Evolutionary conservation across 2,888 invertebrate genomes (phyloP), one percentile per base, ranked within the genome.

Genomic region (Nomada hirtipes): DNA sequence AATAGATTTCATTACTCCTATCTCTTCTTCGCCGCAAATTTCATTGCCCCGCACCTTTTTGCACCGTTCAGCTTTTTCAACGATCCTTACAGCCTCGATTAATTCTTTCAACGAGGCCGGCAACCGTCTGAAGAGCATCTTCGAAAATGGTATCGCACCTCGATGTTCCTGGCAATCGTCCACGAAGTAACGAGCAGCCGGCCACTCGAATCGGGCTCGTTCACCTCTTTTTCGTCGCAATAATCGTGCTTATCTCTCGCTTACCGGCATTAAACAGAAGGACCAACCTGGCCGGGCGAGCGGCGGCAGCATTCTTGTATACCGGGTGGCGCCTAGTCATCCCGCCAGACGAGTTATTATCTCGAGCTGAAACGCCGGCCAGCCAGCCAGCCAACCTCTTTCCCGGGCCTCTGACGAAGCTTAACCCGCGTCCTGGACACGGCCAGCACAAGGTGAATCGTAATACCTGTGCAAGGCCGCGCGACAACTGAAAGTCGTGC

Each of bases 341-440:
- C 89, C 84, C 75, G 84, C 77, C 78, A 84, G 85, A 90, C 90
- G 86, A 91, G 90, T 91, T 91, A 91, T 91, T 91, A 91, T 91
- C 91, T 91, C 88, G 80, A 85, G 82, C 83, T 86, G 82, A 86
- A 84, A 87, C 83, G 61, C 77, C 77, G 63, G 70, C 63, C 70
- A 72, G 60, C 23, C 68, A 52, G 52, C 52, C 50, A 50, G 47
- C 47, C 63, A 15, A 47, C 47, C 47, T 47, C 47, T 47, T 71
- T 78, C 77, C 53, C 67, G 59, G 47, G 52, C 47, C 60, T 50
- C 36, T 47, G 71, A 78, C 69, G 52, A 71, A 52, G 76, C 70
- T 84, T 83, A 84, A 86, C 84, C 65, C 52, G 75, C 57, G 50
- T 67, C 59, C 71, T 65, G 57, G 18, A 47, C 69, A 44, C 26